These are phyloP conservation scores for Cichladusa arquata DNA, from an alignment of 2,113 vertebrate species.

Conservation along the genomic window DNA sequence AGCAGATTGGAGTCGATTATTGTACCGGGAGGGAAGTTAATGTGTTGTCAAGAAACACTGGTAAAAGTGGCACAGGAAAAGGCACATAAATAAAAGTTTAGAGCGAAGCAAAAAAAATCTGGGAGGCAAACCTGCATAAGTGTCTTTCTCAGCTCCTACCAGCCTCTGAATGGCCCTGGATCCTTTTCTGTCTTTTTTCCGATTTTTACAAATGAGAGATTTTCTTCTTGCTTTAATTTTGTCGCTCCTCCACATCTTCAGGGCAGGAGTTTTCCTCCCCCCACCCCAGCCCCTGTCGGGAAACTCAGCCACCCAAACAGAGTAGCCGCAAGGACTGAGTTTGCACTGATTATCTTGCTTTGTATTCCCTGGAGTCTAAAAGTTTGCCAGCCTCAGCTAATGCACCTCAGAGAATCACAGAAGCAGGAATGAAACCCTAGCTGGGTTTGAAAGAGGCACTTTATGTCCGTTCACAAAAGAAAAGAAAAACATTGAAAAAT, in stretches of 20 bases:
- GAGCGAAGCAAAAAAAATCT: slow-evolving; percentile 58
- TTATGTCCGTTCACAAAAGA: slow-evolving; percentile 57
- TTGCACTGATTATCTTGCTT: slow-evolving; percentile 15
- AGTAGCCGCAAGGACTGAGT: background rate
- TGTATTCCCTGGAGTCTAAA: slow-evolving; percentile 34
- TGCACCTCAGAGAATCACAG: slow-evolving; percentile 31
- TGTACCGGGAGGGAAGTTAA: slow-evolving; percentile 84
- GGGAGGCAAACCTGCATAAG: background rate
- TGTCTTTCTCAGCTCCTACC: background rate
- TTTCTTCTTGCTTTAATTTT: slow-evolving; percentile 8
- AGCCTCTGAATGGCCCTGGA: background rate
- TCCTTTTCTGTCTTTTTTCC: background rate
- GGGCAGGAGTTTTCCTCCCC: background rate
- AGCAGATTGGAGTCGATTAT: slow-evolving; percentile 88
- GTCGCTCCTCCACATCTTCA: background rate
- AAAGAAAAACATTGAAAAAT: slow-evolving; percentile 45
- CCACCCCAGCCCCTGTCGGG: background rate
- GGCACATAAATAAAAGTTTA: slow-evolving; percentile 74
- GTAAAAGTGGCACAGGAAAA: slow-evolving; percentile 71
- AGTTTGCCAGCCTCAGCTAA: slow-evolving; percentile 50
- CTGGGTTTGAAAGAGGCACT: slow-evolving; percentile 58
- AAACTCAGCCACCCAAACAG: slow-evolving; percentile 15
- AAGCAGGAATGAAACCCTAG: slow-evolving; percentile 49
- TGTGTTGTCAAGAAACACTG: slow-evolving; percentile 83
- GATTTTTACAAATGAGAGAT: background rate